Percentiles rank a stretch among this genome's conserved stretches.
These are phyloP conservation scores for Nothura maculosa DNA, from an alignment of 2,797 vertebrate species.

Conservation along the genomic window DNA sequence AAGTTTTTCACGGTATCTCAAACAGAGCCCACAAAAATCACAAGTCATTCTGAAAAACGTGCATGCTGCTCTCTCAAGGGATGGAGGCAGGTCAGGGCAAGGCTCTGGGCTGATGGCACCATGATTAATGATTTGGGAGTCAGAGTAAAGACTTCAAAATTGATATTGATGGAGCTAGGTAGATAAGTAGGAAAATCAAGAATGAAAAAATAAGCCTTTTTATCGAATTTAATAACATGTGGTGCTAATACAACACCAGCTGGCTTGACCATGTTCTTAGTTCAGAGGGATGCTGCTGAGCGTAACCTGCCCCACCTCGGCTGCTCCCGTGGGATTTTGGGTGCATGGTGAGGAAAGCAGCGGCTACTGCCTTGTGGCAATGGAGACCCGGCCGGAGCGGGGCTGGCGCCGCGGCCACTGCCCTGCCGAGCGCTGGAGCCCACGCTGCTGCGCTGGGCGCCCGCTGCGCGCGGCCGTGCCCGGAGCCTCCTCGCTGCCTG, in stretches of 20 bases:
- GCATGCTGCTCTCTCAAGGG: not conserved
- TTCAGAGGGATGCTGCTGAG: not conserved
- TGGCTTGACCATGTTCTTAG: not conserved
- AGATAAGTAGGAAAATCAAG: not conserved
- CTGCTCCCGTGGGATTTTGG: fast-evolving
- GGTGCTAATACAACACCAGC: not conserved
- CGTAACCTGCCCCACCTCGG: not conserved
- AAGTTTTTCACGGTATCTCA: not conserved
- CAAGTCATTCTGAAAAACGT: fast-evolving
- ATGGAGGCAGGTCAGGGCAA: not conserved
- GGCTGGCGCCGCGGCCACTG: fast-evolving
- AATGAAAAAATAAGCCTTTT: not conserved
- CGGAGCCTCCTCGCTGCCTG: not conserved
- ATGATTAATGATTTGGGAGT: not conserved
- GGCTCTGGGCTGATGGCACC: not conserved
- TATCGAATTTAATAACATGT: not conserved
- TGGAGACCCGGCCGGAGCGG: fast-evolving
- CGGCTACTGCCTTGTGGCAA: not conserved
- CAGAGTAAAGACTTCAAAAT: not conserved
- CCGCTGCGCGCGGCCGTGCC: not conserved
- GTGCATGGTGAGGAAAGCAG: fast-evolving
- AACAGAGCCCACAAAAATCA: not conserved
- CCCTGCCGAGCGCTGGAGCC: fast-evolving
- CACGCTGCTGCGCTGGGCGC: not conserved
- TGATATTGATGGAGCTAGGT: not conserved